Base-by-base conservation (phyloP, 2,113 vertebrate genomes). In the Pelecanus crispus region DNA sequence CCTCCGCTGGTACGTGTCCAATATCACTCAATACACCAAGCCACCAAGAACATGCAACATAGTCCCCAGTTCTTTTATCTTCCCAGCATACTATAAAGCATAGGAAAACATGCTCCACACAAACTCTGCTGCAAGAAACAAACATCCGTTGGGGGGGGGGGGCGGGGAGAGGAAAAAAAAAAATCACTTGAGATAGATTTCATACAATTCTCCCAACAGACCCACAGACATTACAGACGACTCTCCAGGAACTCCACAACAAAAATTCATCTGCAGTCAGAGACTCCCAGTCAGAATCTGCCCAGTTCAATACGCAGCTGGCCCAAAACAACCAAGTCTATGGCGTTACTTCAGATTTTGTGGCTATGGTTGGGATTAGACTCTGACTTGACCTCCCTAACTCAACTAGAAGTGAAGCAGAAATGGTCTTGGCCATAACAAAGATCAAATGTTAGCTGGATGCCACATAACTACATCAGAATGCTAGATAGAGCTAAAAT, bases 1-100 rank as follows among this genome's bases (percentile, higher is more conserved):
- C 7, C 42, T 67, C 28, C 3, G 0, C 14, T 28, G n/a, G 49
- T 59, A 56, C 0, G 0, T 22, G 49, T 38, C 78, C 0, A 0
- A 13, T 38, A 52, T 31, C 55, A n/a, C 29, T 83, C 72, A 45
- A 17, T 2, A 36, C 24, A 70, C 32, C 29, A 22, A 80, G 40
- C 36, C 66, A 44, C 49, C 42, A 52, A 63, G 22, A 83, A 67
- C 0, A 0, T 8, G 21, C 38, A 59, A 26, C 24, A 7, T 7
- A n/a, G 21, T 14, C 8, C 49, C 7, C 0, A 0, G 19, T 8
- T 40, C 7, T 21, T 92, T 85, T 17, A 38, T 32, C 32, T 77
- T 85, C 38, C 40, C 29, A 36, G 15, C 6, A 8, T 44, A 42
- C 17, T 13, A 72, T 13, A 72, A 67, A 81, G 31, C 32, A 18